Evolutionary conservation across 1,140 invertebrate genomes (phyloP).

Genomic region (Thalassaphorura encarpata): DNA sequence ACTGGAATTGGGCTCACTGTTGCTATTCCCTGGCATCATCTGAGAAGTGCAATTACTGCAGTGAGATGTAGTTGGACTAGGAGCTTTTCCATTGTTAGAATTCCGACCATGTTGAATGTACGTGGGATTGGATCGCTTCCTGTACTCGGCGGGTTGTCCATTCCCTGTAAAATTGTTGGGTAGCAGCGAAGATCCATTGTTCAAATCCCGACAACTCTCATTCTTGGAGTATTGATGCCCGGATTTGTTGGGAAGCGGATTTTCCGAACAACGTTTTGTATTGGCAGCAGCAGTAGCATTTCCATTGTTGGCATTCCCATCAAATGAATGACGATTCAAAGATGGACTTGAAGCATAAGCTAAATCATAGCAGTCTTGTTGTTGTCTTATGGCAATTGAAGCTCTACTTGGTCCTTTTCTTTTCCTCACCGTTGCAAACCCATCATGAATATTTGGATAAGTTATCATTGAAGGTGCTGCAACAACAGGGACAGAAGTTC

Average conservation of each 20-base stretch:
- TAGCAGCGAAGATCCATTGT: too few relatives aligned
- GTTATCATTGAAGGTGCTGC: too few relatives aligned
- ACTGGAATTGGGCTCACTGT: background rate
- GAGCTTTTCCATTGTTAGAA: too few relatives aligned
- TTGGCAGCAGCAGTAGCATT: background rate
- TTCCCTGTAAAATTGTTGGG: too few relatives aligned
- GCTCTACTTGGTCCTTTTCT: conserved; percentile 32
- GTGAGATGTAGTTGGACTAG: too few relatives aligned
- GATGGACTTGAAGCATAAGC: conserved; percentile 3
- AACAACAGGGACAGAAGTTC: too few relatives aligned
- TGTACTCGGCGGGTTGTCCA: too few relatives aligned
- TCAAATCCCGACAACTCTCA: too few relatives aligned
- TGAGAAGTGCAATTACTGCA: background rate
- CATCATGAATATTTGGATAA: conserved; percentile 70
- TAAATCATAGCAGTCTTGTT: conserved; percentile 17
- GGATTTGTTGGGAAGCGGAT: background rate
- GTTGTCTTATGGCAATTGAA: conserved; percentile 21
- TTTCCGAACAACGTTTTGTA: background rate
- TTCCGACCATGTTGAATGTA: too few relatives aligned
- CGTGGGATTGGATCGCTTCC: too few relatives aligned
- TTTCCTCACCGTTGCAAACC: conserved; percentile 65
- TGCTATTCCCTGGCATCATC: background rate
- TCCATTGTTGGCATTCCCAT: conserved; percentile 3
- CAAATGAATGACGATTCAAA: too few relatives aligned
- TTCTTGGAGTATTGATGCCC: too few relatives aligned